A percentile compares a stretch with the other conserved stretches of the same genome.
phyloP scores from a whole-genome alignment of 2,113 vertebrate species.

The Neolamprologus hecqui region DNA sequence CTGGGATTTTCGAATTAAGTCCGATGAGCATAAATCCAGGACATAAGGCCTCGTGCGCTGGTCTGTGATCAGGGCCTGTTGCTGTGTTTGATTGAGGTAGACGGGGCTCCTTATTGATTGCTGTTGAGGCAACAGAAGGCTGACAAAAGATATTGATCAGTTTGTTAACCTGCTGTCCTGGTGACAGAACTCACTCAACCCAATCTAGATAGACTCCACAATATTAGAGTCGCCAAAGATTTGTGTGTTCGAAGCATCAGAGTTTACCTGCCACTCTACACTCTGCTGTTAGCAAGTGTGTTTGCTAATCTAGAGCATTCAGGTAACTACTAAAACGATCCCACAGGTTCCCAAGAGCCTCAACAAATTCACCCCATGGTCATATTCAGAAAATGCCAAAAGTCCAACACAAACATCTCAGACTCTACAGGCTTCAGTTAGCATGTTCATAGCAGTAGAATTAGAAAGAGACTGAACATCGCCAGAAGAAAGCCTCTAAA shows the following conservation, averaged over 20 bases:
- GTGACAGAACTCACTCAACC: neutral
- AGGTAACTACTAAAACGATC: neutral
- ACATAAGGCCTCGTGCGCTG: neutral
- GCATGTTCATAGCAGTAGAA: neutral
- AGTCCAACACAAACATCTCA: fast-evolving
- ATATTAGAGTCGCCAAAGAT: neutral
- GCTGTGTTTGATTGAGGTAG: neutral
- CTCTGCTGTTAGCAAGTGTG: neutral
- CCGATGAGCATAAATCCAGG: slow-evolving; percentile 7
- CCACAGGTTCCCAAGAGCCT: neutral
- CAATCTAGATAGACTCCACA: neutral
- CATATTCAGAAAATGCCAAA: neutral
- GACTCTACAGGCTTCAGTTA: neutral
- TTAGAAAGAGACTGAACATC: neutral
- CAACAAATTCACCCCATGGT: neutral
- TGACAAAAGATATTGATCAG: slow-evolving; percentile 50
- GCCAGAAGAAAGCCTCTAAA: neutral
- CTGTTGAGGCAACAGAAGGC: slow-evolving; percentile 60
- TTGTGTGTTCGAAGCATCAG: neutral
- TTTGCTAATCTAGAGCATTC: neutral
- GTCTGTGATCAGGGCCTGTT: neutral
- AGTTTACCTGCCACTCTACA: neutral
- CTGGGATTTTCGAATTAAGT: slow-evolving; percentile 12
- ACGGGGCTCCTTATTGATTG: slow-evolving; percentile 60
- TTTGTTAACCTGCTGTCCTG: neutral